phyloP scores from a whole-genome alignment of 2,797 vertebrate genomes.

The Decapterus maruadsi region DNA sequence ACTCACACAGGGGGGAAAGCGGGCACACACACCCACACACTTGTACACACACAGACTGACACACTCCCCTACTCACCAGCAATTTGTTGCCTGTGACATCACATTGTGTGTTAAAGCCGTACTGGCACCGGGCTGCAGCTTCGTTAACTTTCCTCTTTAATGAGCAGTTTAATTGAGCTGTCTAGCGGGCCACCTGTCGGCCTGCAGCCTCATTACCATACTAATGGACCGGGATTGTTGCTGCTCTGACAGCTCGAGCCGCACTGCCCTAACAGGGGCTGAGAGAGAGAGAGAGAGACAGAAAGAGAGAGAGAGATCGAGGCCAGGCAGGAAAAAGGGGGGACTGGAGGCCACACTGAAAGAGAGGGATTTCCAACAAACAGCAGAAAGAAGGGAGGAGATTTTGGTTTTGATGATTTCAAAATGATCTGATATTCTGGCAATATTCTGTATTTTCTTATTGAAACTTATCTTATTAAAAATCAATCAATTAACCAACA shows the following conservation, averaged over 20 bases:
- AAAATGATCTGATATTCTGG: not conserved
- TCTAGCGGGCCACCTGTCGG: constrained; percentile 99
- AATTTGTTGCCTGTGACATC: constrained; percentile 98
- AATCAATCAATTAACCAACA: not conserved
- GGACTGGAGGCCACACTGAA: constrained; percentile 48
- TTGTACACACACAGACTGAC: constrained; percentile 46
- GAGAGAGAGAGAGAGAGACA: constrained; percentile 76
- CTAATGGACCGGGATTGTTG: constrained; percentile 99
- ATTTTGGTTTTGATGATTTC: constrained; percentile 12
- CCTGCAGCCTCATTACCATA: constrained; percentile 99
- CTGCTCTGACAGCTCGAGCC: constrained; percentile 92
- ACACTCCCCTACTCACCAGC: constrained; percentile 83
- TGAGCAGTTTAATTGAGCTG: constrained; percentile 99
- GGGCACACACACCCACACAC: constrained; percentile 41
- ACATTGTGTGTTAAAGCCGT: constrained; percentile 96
- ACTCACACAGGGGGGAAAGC: constrained; percentile 52
- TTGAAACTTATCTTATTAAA: not conserved
- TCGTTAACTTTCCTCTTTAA: constrained; percentile 99
- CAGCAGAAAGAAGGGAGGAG: constrained; percentile 1
- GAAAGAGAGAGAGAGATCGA: constrained; percentile 64
- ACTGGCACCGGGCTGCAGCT: constrained; percentile 92
- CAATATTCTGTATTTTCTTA: not conserved
- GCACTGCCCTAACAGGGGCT: constrained; percentile 85
- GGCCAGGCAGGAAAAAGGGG: constrained; percentile 40
- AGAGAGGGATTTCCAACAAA: constrained; percentile 36